Conservation (phyloP, 1,140 invertebrate species). For the Zaprionus taronus region DNA sequence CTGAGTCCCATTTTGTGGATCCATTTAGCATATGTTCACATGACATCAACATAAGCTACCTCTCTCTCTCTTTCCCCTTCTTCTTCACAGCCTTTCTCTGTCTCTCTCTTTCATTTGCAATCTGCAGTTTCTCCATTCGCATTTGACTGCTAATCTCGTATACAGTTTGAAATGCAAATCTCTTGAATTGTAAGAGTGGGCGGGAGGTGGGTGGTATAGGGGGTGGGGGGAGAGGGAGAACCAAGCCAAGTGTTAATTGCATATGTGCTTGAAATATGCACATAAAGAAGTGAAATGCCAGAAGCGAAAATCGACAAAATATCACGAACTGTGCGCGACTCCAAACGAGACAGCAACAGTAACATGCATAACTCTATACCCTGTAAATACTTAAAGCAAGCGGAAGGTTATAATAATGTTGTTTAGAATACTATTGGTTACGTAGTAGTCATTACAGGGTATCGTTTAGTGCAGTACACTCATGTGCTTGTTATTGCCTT, state of each 20-base stretch:
- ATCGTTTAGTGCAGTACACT: background rate
- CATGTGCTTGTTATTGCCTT: constrained; percentile 22
- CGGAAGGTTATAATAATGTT: background rate
- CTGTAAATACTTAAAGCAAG: background rate
- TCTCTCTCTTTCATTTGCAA: background rate
- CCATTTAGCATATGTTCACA: constrained; percentile 2
- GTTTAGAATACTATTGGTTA: background rate
- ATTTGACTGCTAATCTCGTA: constrained; percentile 33
- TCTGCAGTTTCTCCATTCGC: constrained; percentile 57
- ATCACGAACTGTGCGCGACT: constrained; percentile 63
- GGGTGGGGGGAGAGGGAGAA: constrained; percentile 8
- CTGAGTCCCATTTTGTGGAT: background rate
- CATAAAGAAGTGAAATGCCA: constrained; percentile 38
- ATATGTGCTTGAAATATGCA: constrained; percentile 56
- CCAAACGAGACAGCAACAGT: constrained; percentile 32
- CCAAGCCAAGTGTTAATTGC: constrained; percentile 58
- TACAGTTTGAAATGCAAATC: constrained; percentile 18
- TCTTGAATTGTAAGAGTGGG: background rate
- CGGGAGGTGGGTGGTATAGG: too few relatives aligned
- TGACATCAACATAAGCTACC: background rate
- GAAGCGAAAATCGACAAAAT: constrained; percentile 60
- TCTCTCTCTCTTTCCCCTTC: constrained; percentile 1
- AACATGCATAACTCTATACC: constrained; percentile 39
- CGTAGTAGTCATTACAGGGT: background rate
- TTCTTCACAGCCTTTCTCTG: background rate